Base-by-base conservation (phyloP, 2,888 invertebrate species). In the Gandaritis pyraliata region DNA sequence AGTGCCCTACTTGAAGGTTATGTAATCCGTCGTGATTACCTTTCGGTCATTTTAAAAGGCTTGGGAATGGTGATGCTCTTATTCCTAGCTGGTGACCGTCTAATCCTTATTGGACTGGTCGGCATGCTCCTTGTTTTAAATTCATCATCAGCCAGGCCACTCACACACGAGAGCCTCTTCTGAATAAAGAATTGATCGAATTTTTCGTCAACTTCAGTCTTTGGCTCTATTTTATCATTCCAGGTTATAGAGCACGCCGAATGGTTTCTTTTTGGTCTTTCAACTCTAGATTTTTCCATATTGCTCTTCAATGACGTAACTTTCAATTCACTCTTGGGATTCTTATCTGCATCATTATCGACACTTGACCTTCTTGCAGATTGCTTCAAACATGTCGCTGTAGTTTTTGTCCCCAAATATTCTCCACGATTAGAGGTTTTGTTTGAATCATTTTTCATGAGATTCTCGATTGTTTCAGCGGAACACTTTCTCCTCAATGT, bases 21-120 rank as follows among this genome's bases (percentile, higher is more conserved):
- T 15, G 8, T 0, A 33, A 33, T 33, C 0, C 10, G 1, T 33
- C 15, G 7, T 41, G 39, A 1, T 23, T 85, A 95, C 95, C 95
- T 94, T 70, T 94, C 91, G 1, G 95, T 95, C 93, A 95, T 95
- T 82, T 94, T 94, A 78, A 95, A 95, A 1, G 95, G 95, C 77
- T 94, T 94, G 0, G 95, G 94, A 58, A 95, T 88, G 0, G 95
- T 95, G 16, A 94, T 78, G 64, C 80, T 82, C 72, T 83, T 88
- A 36, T 79, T 77, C 52, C 84, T 80, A 36, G 70, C 57, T 10
- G 84, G 83, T 0, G 87, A 85, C 45, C 71, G 78, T 74, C 87
- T 92, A 11, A 79, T 77, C 70, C 92, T 85, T 36, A 88, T 65
- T 33, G 94, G 94, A 77, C 94, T 94, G 46, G 91, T 92, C 0